Evolutionary conservation across 1,140 invertebrate genomes (phyloP).

Genomic region (Theocolax elegans): DNA sequence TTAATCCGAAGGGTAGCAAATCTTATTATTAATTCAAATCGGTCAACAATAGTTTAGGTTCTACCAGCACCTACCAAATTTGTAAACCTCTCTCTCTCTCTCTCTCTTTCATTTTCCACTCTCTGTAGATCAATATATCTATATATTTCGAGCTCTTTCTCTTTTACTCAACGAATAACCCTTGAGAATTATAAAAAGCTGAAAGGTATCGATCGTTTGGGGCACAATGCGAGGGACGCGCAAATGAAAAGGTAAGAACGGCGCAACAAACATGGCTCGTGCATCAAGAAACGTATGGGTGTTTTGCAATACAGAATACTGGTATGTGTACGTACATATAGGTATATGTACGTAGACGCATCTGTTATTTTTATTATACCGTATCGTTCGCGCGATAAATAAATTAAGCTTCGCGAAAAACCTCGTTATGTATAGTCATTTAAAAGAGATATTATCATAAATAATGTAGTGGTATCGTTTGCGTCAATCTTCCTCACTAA

Average conservation of each 20-base stretch:
- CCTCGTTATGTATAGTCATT: background rate
- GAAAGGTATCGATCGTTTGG: conserved; percentile 29
- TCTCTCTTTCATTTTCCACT: no score
- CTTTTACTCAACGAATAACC: conserved; percentile 17
- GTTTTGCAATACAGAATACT: no score
- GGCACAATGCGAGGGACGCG: background rate
- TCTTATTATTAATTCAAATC: no score
- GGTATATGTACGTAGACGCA: background rate
- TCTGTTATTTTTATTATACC: conserved; percentile 20
- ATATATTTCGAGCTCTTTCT: no score
- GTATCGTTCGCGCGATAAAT: background rate
- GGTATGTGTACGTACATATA: background rate
- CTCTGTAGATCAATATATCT: no score
- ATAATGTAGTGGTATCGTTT: background rate
- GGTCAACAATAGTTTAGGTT: no score
- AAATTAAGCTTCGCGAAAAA: conserved; percentile 1
- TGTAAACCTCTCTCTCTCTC: no score
- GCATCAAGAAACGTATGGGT: conserved; percentile 19
- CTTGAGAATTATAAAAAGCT: conserved; percentile 34
- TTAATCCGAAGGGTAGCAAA: no score
- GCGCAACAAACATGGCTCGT: background rate
- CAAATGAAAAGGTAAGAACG: conserved; percentile 10
- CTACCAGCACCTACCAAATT: no score
- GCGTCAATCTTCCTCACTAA: conserved; percentile 1
- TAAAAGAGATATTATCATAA: background rate